A percentile compares a stretch with the other conserved stretches of the same genome.
Conservation (phyloP, 2,797 vertebrate species). For the Enteromius mattozi region DNA sequence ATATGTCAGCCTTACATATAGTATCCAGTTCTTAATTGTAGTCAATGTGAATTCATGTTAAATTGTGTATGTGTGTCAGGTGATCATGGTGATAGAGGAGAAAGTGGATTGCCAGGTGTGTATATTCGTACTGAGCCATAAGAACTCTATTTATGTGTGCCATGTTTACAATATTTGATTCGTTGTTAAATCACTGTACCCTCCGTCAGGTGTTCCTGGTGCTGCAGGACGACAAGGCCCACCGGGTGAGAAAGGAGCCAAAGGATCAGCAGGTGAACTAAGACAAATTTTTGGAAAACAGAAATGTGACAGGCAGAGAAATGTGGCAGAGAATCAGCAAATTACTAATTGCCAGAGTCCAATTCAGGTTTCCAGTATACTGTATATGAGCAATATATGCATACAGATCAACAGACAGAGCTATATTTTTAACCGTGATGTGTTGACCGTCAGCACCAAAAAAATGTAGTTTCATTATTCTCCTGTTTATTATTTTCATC, state of each 20-base stretch:
- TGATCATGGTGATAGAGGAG: slow-evolving; percentile 90
- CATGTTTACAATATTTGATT: not conserved
- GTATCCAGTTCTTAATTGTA: not conserved
- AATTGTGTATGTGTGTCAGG: slow-evolving; percentile 72
- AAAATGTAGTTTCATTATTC: not conserved
- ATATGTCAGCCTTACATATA: not conserved
- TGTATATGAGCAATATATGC: not conserved
- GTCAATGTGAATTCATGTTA: slow-evolving; percentile 1
- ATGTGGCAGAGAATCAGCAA: not conserved
- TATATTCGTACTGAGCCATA: slow-evolving; percentile 28
- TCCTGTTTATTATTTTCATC: not conserved
- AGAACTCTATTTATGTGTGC: not conserved
- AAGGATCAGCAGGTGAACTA: slow-evolving; percentile 85
- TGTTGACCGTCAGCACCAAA: not conserved
- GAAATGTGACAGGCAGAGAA: not conserved
- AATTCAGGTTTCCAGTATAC: not conserved
- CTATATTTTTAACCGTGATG: not conserved
- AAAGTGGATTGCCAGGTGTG: slow-evolving; percentile 88
- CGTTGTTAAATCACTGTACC: slow-evolving; percentile 39
- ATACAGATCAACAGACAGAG: not conserved
- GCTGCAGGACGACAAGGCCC: slow-evolving; percentile 80
- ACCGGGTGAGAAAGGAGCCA: slow-evolving; percentile 86
- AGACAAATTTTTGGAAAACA: not conserved
- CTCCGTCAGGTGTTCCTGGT: slow-evolving; percentile 84
- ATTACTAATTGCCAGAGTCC: not conserved